These are phyloP conservation scores for Odobenus rosmarus DNA, from an alignment of 2,113 vertebrate genomes.

Conservation along the genomic window DNA sequence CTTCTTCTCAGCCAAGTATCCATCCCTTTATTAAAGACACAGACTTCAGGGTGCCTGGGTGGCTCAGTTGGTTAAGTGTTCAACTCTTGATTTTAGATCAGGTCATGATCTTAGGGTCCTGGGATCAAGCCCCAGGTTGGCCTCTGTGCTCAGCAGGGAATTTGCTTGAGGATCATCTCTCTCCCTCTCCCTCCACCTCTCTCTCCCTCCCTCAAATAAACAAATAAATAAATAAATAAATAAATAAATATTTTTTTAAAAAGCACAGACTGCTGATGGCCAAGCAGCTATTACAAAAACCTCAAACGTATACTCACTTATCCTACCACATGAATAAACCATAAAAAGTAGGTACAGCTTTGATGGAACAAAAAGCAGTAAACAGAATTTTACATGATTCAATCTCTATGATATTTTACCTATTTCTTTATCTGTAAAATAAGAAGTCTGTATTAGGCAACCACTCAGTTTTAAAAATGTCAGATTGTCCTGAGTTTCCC, in stretches of 20 bases:
- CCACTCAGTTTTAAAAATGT: background rate
- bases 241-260: background rate
- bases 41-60: background rate
- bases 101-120: background rate
- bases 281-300: background rate
- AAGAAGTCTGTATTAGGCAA: background rate
- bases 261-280: background rate
- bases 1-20: background rate
- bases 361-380: background rate
- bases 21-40: background rate
- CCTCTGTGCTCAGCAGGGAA: background rate
- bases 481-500: background rate
- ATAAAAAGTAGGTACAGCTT: background rate
- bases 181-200: background rate
- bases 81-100: background rate
- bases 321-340: background rate
- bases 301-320: constrained; percentile 14
- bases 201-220: background rate
- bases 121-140: background rate
- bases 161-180: background rate
- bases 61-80: background rate
- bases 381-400: background rate
- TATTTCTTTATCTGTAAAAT: constrained; percentile 34
- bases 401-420: background rate
- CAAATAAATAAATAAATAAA: background rate